Conservation (phyloP, 2,113 vertebrate genomes). For the Channa argus region DNA sequence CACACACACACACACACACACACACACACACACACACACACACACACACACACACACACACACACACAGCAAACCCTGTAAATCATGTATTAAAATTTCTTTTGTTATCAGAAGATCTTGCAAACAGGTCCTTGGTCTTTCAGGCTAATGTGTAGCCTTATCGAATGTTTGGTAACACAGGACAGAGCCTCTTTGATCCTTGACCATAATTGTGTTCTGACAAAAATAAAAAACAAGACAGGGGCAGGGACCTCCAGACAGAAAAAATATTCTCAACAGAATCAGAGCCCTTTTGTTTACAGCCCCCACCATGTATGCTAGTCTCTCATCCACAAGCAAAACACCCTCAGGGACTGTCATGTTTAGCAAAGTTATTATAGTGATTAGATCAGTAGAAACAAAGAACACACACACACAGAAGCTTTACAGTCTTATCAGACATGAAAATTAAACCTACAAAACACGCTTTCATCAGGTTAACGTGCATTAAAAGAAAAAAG, state of each 20-base stretch:
- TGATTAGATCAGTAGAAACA: slow-evolving; percentile 54
- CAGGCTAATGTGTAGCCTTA: slow-evolving; percentile 44
- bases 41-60: not conserved
- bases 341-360: slow-evolving; percentile 33
- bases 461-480: not conserved
- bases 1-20: not conserved
- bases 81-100: slow-evolving; percentile 51
- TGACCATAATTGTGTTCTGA: slow-evolving; percentile 22
- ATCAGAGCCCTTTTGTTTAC: not conserved
- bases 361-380: slow-evolving; percentile 55
- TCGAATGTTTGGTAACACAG: slow-evolving; percentile 63
- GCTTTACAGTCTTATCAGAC: slow-evolving; percentile 42
- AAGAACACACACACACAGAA: slow-evolving; percentile 16
- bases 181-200: slow-evolving; percentile 48
- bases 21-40: not conserved
- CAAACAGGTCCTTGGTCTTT: slow-evolving; percentile 50
- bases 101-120: slow-evolving; percentile 56
- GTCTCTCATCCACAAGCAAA: slow-evolving; percentile 36
- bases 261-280: not conserved
- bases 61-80: slow-evolving; percentile 32
- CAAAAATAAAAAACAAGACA: not conserved
- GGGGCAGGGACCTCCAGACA: slow-evolving; percentile 9
- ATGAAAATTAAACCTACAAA: slow-evolving; percentile 37
- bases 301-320: slow-evolving; percentile 1
- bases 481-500: too few relatives aligned